Evolutionary conservation across 2,113 vertebrate genomes (phyloP), one percentile per base, ranked within the genome.

Genomic region (Lipophrys pholis): DNA sequence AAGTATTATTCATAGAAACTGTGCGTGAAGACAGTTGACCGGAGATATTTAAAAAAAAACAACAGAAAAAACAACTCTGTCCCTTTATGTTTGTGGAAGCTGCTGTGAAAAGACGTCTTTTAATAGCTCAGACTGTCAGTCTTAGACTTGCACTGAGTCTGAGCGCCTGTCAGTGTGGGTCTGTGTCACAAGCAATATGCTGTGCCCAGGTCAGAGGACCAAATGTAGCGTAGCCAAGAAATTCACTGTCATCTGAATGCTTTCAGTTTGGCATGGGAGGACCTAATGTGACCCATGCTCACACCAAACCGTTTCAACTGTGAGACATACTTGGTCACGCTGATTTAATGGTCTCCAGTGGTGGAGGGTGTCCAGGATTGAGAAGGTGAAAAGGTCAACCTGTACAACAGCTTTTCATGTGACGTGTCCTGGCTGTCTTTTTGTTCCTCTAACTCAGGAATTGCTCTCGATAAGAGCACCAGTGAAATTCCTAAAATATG

Each of bases 161-260:
- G 80, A 87, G 57, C 78, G 80, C 62, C 70, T 89, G 90, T 90
- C 85, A 85, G 56, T 81, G 84, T 55, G 60, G 58, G 21, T 91
- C 84, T 89, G 54, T 82, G 81, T 91, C 87, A 88, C 11, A 5
- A 69, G 63, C 84, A 79, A 76, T 88, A 78, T 71, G 73, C 80
- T 82, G 62, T 68, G 40, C 73, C 53, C 56, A 67, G 82, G 84
- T 89, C 86, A 81, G 73, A 45, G 68, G 78, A 87, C 59, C 50
- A 54, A 63, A 60, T 72, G 78, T 77, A 78, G 56, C 38, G 16
- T 35, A 63, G 61, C 72, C 40, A 66, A 63, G n/a, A 71, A 66
- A 69, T 76, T 78, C 63, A 66, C 43, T 74, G 76, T 73, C 65
- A 65, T 50, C 58, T 43, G 40, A 59, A 45, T 69, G 54, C 43